Base-by-base conservation (phyloP, 2,888 invertebrate genomes). In the Euplexia lucipara region DNA sequence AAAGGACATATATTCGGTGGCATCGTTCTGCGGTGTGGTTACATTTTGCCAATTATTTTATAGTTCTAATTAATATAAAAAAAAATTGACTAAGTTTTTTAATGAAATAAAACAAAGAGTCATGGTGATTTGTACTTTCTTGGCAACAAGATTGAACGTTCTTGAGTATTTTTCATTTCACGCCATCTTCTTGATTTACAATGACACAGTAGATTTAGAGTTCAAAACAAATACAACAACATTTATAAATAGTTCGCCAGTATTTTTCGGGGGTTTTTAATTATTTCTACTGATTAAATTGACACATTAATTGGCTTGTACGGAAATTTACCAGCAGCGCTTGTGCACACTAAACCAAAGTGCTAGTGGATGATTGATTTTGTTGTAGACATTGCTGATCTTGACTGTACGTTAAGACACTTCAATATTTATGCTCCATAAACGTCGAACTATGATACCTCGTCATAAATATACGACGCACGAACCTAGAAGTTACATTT, bases 381-480 rank as follows among this genome's bases (percentile, higher is more conserved):
- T n/a, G n/a, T n/a, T n/a, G n/a, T n/a, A 2, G 10, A 14, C 30
- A 20, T 6, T 44, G 70, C 44, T 39, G 18, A 0, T 14, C 30
- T 3, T 51, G 51, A 49, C 59, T 60, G 66, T 77, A 60, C 66
- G 3, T 20, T 10, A 37, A n/a, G 9, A 35, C 65, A 74, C 44
- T 44, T 41, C 39, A 14, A 72, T 57, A 72, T 74, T 64, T 56
- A 77, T 74, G 66, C 44, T 77, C 37, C 48, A 66, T 72, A 77
- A 66, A 72, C 37, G 52, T 53, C 73, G 32, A 37, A 57, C 35
- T 8, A 52, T 20, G 41, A n/a, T n/a, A 39, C 10, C 3, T 62
- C 47, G n/a, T 74, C 54, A 66, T 72, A 74, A 77, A 74, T 60
- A 74, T 66, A 77, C 73, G 66, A 60, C 34, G 37, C 78, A 74